Percentiles rank a stretch among this genome's conserved stretches.
These are phyloP conservation scores for Brachionus rubens DNA, from an alignment of 1,140 invertebrate species.

Conservation along the genomic window DNA sequence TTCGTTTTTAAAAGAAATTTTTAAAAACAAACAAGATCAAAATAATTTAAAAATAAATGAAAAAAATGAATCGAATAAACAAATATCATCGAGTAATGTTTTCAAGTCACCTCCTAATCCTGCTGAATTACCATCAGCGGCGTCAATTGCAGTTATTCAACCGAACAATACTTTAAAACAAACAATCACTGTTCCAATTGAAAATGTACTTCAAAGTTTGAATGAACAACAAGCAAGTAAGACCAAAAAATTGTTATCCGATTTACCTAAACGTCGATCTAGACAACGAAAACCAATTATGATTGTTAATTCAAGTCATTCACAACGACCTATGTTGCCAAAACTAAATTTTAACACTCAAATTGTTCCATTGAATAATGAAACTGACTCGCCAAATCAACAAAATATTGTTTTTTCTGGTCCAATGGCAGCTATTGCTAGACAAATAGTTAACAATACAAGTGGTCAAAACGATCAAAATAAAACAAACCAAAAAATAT, in stretches of 20 bases:
- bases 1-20: slow-evolving; percentile 20
- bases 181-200: neutral
- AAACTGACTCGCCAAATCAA: neutral
- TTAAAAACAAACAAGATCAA: slow-evolving; percentile 19
- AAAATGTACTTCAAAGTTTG: slow-evolving; percentile 28
- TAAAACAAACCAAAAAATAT: neutral
- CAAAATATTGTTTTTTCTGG: slow-evolving; percentile 42
- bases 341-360: slow-evolving; percentile 27
- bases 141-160: slow-evolving; percentile 10
- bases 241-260: slow-evolving; percentile 29
- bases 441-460: slow-evolving; percentile 38
- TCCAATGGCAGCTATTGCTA: slow-evolving; percentile 33
- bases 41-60: neutral
- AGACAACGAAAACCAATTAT: slow-evolving; percentile 46
- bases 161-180: neutral
- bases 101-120: slow-evolving; percentile 28
- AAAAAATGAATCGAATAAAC: neutral
- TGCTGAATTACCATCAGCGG: neutral
- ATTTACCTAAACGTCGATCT: slow-evolving; percentile 33
- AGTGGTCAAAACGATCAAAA: neutral
- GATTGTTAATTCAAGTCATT: slow-evolving; percentile 41
- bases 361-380: no score
- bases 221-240: slow-evolving; percentile 41
- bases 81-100: neutral
- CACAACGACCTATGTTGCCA: slow-evolving; percentile 22